Percentiles rank a stretch among this genome's conserved stretches.
Evolutionary conservation across 2,888 invertebrate genomes (phyloP).

Genomic region (Sycophila texana): DNA sequence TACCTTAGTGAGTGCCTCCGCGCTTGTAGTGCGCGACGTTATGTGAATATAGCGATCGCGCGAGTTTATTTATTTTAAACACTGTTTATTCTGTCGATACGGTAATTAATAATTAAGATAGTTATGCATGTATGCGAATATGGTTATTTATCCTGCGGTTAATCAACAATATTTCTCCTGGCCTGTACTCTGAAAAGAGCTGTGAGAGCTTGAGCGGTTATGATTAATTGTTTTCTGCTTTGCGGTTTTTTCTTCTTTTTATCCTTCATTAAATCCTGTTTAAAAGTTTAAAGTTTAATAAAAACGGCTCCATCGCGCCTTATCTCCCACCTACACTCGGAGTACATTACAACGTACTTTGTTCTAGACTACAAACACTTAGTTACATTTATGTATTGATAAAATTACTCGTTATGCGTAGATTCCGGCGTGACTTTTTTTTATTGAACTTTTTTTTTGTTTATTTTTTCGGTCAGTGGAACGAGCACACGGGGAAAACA

Average conservation of each 20-base stretch:
- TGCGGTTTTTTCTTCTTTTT: slow-evolving; percentile 13
- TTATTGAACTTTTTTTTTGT: background rate
- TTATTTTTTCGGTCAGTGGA: slow-evolving; percentile 35
- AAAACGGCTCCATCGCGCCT: slow-evolving; percentile 68
- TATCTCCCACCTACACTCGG: slow-evolving; percentile 62
- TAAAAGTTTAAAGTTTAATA: slow-evolving; percentile 63
- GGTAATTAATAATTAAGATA: slow-evolving; percentile 66
- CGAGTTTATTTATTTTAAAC: slow-evolving; percentile 54
- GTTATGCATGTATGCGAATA: slow-evolving; percentile 65
- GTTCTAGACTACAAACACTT: slow-evolving; percentile 74
- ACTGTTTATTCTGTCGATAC: slow-evolving; percentile 64
- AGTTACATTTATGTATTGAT: slow-evolving; percentile 73
- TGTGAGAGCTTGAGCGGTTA: slow-evolving; percentile 56
- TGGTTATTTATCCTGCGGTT: slow-evolving; percentile 55
- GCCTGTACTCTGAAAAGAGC: slow-evolving; percentile 42
- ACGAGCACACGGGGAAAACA: slow-evolving; percentile 41
- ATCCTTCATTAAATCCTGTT: slow-evolving; percentile 65
- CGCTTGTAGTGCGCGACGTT: slow-evolving; percentile 65
- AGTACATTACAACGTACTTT: slow-evolving; percentile 72
- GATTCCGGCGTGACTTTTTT: slow-evolving; percentile 40
- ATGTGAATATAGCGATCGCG: slow-evolving; percentile 59
- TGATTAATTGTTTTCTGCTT: slow-evolving; percentile 46
- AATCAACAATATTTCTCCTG: slow-evolving; percentile 55
- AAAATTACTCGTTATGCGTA: slow-evolving; percentile 67
- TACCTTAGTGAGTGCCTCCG: slow-evolving; percentile 74